These are phyloP conservation scores for Megalops atlanticus DNA, from an alignment of 2,113 vertebrate species.

Conservation along the genomic window DNA sequence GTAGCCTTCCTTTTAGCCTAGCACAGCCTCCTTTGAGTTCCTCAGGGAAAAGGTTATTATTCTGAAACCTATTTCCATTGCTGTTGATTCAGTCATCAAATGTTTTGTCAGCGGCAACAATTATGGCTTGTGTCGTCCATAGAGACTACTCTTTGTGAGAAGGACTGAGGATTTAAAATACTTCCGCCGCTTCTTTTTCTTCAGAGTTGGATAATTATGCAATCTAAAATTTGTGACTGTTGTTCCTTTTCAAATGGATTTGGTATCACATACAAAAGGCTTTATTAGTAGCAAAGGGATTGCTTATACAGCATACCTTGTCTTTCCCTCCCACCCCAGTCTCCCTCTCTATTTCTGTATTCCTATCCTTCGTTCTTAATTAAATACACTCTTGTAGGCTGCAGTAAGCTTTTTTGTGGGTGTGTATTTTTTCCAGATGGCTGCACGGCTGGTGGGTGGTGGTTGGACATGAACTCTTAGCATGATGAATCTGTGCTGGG, in stretches of 20 bases:
- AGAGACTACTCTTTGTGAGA: not conserved
- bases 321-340: constrained; percentile 2
- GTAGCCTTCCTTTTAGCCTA: constrained; percentile 22
- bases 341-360: not conserved
- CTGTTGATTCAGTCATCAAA: not conserved
- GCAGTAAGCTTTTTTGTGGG: not conserved
- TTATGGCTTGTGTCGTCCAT: not conserved
- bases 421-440: constrained; percentile 16
- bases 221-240: not conserved
- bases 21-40: constrained; percentile 39
- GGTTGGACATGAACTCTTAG: not conserved
- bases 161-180: not conserved
- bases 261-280: not conserved
- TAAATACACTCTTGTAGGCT: constrained; percentile 1
- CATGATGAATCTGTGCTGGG: constrained; percentile 5
- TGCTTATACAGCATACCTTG: not conserved
- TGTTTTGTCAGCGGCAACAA: not conserved
- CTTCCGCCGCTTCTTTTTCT: not conserved
- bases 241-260: not conserved
- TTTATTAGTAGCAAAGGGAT: not conserved
- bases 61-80: not conserved
- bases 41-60: constrained; percentile 4
- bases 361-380: constrained; percentile 13
- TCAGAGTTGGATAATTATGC: not conserved
- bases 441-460: not conserved